Evolutionary conservation across 1,140 invertebrate genomes (phyloP), one percentile per base, ranked within the genome.

Genomic region (Dendrolimus punctatus): DNA sequence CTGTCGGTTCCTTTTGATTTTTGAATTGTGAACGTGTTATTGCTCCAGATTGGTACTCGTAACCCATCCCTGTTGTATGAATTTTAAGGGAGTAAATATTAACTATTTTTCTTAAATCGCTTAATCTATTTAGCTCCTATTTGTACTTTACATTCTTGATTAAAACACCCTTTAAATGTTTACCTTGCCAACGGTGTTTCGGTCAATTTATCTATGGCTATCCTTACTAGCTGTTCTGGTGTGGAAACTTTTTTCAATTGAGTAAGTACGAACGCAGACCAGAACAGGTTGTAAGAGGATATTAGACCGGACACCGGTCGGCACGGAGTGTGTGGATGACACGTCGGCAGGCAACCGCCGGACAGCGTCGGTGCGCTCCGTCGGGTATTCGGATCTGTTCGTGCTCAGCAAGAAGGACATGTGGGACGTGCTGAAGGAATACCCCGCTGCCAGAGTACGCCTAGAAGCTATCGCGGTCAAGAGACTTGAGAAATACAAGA

Each of bases 391-490:
- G 71, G 98, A 99, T 88, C 91, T 99, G 55, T 99, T 99, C 89
- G 97, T 99, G 67, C 92, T 99, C 49, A 97, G 95, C 77, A 99
- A 99, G 91, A 97, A 98, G 88, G 98, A 99, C 88, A 96, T 99
- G 93, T 99, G 98, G 98, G 98, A 99, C 85, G 98, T 99, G 38
- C 90, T 99, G 49, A 99, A 99, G 89, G 97, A 99, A 85, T 99
- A 99, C 89, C 98, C 98, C 4, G 96, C 97, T 4, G 98, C 98
- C 37, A 90, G 98, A 69, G 96, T 99, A 6, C 91, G 97, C 60
- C 90, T 99, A n/a, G 98, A 99, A 88, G 95, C 97, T 10, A 99
- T 99, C 66, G 98, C 98, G 45, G 96, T 98, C 62, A 99, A 98
- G 88, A 92, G 97, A 78, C 90, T 99, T 65, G 96, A 98, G 88